Conservation (phyloP, 2,888 invertebrate genomes). For the Molorchus minor region DNA sequence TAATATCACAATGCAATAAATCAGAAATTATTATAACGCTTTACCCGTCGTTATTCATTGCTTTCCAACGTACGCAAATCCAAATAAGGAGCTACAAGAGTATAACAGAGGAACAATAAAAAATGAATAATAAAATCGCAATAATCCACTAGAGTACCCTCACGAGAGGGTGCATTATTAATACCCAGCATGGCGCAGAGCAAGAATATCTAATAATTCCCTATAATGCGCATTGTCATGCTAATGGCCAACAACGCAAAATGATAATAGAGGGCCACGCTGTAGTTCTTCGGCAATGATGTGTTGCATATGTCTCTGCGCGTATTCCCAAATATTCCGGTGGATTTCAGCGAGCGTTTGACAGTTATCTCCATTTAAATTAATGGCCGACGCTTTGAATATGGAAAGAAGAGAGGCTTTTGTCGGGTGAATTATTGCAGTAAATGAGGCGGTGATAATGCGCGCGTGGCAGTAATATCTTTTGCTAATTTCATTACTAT, state of each 20-base stretch:
- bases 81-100: constrained; percentile 32
- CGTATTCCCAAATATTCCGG: constrained; percentile 28
- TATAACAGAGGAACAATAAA: constrained; percentile 40
- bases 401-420: constrained; percentile 36
- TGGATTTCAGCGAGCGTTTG: constrained; percentile 33
- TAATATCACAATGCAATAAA: constrained; percentile 28
- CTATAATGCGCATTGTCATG: constrained; percentile 60
- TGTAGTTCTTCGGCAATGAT: constrained; percentile 36
- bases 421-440: constrained; percentile 46
- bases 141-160: constrained; percentile 49
- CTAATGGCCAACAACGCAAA: constrained; percentile 49
- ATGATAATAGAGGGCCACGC: constrained; percentile 38
- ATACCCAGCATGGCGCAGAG: constrained; percentile 48
- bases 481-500: constrained; percentile 49
- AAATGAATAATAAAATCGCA: constrained; percentile 54
- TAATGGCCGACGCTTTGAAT: constrained; percentile 27
- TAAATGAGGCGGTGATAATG: constrained; percentile 51
- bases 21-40: constrained; percentile 31
- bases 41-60: constrained; percentile 30
- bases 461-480: constrained; percentile 50
- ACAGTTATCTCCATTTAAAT: constrained; percentile 30
- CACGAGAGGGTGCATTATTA: constrained; percentile 50
- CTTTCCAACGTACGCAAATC: constrained; percentile 38
- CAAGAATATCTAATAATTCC: constrained; percentile 60
- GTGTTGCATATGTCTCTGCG: constrained; percentile 38